Conservation (phyloP, 2,113 vertebrate species). For the Brachyhypopomus occidentalis region DNA sequence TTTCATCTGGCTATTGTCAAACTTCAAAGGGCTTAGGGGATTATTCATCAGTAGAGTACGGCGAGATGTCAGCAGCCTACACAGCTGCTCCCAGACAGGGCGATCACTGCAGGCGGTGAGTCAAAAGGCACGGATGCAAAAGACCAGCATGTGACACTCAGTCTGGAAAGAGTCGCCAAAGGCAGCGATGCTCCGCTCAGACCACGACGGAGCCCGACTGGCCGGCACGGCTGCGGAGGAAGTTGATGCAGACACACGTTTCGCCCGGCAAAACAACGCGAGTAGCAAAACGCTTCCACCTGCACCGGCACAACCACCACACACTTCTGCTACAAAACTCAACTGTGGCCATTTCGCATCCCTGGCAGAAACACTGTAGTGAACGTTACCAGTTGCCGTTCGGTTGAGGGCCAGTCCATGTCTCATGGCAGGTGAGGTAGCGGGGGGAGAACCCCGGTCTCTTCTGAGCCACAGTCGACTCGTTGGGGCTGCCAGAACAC, state of each 20-base stretch:
- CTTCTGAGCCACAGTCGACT: slow-evolving; percentile 43
- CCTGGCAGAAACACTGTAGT: neutral
- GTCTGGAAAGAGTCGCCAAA: slow-evolving; percentile 21
- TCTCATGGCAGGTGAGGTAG: slow-evolving; percentile 70
- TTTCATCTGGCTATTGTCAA: neutral
- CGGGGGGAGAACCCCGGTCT: slow-evolving; percentile 68
- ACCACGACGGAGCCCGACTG: slow-evolving; percentile 10
- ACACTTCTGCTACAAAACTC: neutral
- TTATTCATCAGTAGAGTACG: neutral
- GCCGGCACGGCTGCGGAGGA: slow-evolving; percentile 41
- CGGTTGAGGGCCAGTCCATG: slow-evolving; percentile 75
- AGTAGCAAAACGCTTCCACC: neutral
- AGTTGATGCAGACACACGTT: slow-evolving; percentile 26
- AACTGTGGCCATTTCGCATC: neutral
- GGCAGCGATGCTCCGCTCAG: neutral
- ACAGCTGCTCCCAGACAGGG: neutral
- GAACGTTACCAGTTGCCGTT: slow-evolving; percentile 73
- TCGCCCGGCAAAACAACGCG: neutral
- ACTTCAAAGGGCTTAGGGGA: neutral
- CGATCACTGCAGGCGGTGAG: neutral
- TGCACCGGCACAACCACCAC: neutral
- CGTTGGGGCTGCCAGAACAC: slow-evolving; percentile 12
- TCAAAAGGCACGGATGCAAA: slow-evolving; percentile 1
- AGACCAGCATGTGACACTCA: slow-evolving; percentile 4
- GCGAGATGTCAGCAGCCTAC: slow-evolving; percentile 12